Percentiles rank a stretch among this genome's conserved stretches.
Conservation (phyloP, 1,140 invertebrate genomes). For the Euwallacea fornicatus region DNA sequence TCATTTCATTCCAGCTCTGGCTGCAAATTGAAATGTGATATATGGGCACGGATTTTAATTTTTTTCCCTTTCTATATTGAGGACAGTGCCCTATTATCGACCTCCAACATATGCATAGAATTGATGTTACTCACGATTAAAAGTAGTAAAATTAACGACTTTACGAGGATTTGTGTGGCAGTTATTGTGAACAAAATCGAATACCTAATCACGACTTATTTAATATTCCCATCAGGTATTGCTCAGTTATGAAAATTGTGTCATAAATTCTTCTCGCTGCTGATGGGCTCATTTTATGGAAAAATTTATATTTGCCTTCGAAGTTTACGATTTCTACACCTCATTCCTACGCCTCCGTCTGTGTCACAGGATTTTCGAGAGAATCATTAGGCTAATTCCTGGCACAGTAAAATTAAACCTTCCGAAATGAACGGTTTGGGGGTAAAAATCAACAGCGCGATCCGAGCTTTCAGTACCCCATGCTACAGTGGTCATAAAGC, state of each 20-base stretch:
- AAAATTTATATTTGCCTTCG: conserved; percentile 13
- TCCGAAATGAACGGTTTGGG: conserved; percentile 26
- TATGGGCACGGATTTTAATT: conserved; percentile 24
- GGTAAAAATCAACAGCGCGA: conserved; percentile 36
- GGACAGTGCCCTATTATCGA: no score
- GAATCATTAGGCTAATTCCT: conserved; percentile 28
- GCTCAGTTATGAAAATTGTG: neutral
- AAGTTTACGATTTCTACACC: conserved; percentile 20
- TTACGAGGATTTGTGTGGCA: neutral
- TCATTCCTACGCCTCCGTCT: conserved; percentile 8
- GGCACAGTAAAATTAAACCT: conserved; percentile 26
- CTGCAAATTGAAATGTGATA: conserved; percentile 31
- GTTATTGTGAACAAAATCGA: neutral
- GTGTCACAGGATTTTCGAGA: conserved; percentile 7
- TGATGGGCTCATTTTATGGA: neutral
- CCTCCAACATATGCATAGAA: no score
- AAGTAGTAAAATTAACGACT: no score
- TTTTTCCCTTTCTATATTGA: neutral
- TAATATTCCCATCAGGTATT: neutral
- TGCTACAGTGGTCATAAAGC: conserved; percentile 33
- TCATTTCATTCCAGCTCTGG: conserved; percentile 22
- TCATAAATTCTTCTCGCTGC: neutral
- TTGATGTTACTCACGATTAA: no score
- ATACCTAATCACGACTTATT: neutral
- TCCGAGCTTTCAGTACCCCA: conserved; percentile 21